Percentiles rank a stretch among this genome's conserved stretches.
These are phyloP conservation scores for Nasua narica DNA, from an alignment of 2,797 vertebrate genomes.

Conservation along the genomic window DNA sequence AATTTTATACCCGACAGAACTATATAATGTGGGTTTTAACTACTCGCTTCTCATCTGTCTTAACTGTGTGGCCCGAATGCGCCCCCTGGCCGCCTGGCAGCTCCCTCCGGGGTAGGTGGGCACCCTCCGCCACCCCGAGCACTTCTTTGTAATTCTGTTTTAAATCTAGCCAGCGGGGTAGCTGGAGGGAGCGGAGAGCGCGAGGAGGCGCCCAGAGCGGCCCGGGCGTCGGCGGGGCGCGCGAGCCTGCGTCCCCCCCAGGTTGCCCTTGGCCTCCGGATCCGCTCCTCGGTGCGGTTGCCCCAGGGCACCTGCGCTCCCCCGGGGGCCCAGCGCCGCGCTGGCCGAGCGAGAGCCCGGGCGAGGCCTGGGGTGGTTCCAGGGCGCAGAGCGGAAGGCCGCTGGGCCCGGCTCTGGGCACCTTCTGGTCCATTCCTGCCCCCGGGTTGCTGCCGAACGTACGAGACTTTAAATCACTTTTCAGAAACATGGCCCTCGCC, in stretches of 20 bases:
- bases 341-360: not conserved
- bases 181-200: not conserved
- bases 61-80: slow-evolving; percentile 59
- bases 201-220: not conserved
- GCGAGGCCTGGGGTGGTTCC: not conserved
- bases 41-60: slow-evolving; percentile 82
- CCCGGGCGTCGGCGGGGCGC: too few species aligned
- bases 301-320: not conserved
- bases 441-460: not conserved
- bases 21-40: slow-evolving; percentile 84
- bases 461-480: not conserved
- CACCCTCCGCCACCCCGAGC: not conserved
- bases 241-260: rapidly evolving
- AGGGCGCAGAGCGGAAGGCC: not conserved
- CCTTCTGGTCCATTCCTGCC: not conserved
- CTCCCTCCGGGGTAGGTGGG: not conserved
- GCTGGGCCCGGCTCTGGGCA: too few species aligned
- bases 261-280: not conserved
- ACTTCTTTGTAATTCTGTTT: not conserved
- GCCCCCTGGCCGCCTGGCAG: slow-evolving; percentile 5
- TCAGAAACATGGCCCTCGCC: not conserved
- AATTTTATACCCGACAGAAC: slow-evolving; percentile 79
- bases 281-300: too few species aligned
- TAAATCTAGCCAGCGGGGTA: too few species aligned
- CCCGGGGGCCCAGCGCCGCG: not conserved